phyloP scores from a whole-genome alignment of 35 echinoderm and acorn worm genomes.

The Ophioderma brevispina region DNA sequence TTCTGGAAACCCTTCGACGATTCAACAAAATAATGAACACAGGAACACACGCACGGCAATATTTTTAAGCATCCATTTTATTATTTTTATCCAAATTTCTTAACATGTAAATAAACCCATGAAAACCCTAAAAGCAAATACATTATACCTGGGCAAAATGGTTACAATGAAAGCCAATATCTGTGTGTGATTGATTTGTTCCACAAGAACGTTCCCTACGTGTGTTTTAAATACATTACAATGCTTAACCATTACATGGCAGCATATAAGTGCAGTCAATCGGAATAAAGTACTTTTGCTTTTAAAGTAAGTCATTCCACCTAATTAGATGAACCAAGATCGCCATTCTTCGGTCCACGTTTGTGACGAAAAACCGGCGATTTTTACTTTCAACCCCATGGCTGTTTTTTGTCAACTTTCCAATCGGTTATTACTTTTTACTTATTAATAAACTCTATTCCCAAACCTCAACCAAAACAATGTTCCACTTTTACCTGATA shows the following conservation, averaged over 20 bases:
- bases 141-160: background rate
- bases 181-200: background rate
- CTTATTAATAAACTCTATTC: too few relatives aligned
- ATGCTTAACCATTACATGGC: background rate
- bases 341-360: too few relatives aligned
- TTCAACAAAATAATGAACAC: too few relatives aligned
- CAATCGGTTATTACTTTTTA: too few relatives aligned
- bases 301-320: background rate
- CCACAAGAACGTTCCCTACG: background rate
- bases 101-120: background rate
- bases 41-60: too few relatives aligned
- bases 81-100: background rate
- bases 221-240: background rate
- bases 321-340: background rate
- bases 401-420: too few relatives aligned
- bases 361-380: too few relatives aligned
- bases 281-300: too few relatives aligned
- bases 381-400: too few relatives aligned
- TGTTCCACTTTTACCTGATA: too few relatives aligned
- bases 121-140: background rate
- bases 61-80: conserved; percentile 2
- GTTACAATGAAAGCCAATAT: background rate
- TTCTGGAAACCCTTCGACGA: too few relatives aligned
- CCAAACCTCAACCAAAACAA: too few relatives aligned
- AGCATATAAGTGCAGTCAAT: background rate